Base-by-base conservation (phyloP, 2,797 vertebrate genomes). In the Danio albolineatus region DNA sequence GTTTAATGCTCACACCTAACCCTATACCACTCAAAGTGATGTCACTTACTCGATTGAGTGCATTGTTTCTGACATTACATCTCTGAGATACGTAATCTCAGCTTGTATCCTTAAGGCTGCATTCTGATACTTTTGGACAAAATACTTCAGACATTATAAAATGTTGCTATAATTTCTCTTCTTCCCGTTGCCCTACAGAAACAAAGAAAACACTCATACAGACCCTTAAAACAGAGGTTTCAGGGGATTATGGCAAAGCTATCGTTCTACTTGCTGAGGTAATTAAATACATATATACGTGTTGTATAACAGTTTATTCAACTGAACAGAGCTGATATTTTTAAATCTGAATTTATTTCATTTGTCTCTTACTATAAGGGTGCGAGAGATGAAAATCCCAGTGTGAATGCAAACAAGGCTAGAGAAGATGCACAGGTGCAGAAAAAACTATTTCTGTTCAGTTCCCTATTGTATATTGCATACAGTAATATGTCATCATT, bases 181-280 rank as follows among this genome's bases (percentile, higher is more conserved):
- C n/a, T n/a, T n/a, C n/a, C n/a, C 4, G 54, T 70, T 60, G 43
- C 2, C 53, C 48, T 19, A 6, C 65, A 96, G 95, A 90, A 56
- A 94, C 90, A 10, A 86, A 93, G 87, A 92, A 89, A 79, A 92
- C 89, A 73, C 85, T 96, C 79, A 85, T 67, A 1, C 85, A 88
- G 10, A 88, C 89, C 44, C 84, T 96, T 70, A 88, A 88, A 82
- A 77, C 71, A 0, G 94, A 96, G 82, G 87, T 93, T 21, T 92
- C 92, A 0, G 93, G 94, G 57, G 89, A 95, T 76, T 94, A 87
- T 83, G 81, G 82, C 71, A 89, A 89, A 62, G 93, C 93, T 4
- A 76, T 96, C 38, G 78, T 95, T 5, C 85, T 92, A 64, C 87
- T 96, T 83, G 91, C 91, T 16, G 81, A 95, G 88, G 95, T 96